These are phyloP conservation scores for Laothoe populi DNA, from an alignment of 2,888 invertebrate genomes.

Conservation along the genomic window DNA sequence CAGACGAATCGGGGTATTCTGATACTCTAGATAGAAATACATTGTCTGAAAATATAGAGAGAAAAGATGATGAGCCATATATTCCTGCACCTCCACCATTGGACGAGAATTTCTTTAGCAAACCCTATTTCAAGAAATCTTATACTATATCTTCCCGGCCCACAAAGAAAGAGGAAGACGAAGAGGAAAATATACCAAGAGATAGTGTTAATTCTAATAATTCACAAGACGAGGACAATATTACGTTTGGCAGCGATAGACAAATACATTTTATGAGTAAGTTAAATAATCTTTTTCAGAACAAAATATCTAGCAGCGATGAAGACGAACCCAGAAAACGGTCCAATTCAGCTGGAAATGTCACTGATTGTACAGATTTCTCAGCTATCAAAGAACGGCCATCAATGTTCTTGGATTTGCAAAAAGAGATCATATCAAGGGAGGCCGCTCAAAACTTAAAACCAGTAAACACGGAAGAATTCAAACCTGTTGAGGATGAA, in stretches of 20 bases:
- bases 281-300: constrained; percentile 71
- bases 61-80: constrained; percentile 51
- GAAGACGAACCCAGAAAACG: constrained; percentile 62
- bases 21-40: constrained; percentile 70
- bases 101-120: constrained; percentile 66
- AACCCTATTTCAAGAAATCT: constrained; percentile 52
- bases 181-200: constrained; percentile 52
- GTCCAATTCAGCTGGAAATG: constrained; percentile 71
- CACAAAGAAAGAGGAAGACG: constrained; percentile 41
- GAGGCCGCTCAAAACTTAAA: constrained; percentile 57
- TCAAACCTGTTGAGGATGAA: constrained; percentile 42
- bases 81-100: constrained; percentile 76
- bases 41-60: constrained; percentile 61
- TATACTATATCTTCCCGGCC: constrained; percentile 53
- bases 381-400: constrained; percentile 53
- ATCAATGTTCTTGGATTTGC: constrained; percentile 62
- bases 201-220: constrained; percentile 59
- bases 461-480: constrained; percentile 52
- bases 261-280: constrained; percentile 75
- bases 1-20: constrained; percentile 79
- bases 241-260: constrained; percentile 66
- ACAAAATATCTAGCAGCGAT: constrained; percentile 57
- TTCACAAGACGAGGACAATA: constrained; percentile 58
- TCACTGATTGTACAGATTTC: constrained; percentile 53
- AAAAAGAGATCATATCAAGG: constrained; percentile 65